A percentile compares a stretch with the other conserved stretches of the same genome.
Evolutionary conservation across 2,113 vertebrate species (phyloP).

Genomic region (Panthera tigris): DNA sequence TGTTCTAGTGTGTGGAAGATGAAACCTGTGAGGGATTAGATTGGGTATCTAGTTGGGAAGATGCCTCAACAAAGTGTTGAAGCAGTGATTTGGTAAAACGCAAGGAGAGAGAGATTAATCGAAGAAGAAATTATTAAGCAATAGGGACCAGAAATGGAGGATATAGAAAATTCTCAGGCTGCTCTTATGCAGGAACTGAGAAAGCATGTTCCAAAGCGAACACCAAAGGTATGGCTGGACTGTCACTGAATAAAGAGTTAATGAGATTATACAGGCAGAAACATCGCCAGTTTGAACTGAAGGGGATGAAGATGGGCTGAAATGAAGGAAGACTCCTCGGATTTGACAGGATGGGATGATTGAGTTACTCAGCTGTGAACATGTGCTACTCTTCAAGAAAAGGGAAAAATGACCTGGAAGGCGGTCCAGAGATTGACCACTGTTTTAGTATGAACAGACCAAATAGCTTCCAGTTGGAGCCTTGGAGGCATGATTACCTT

Average conservation of each 20-base stretch:
- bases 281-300: too few species aligned
- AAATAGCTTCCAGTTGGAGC: too few species aligned
- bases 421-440: too few species aligned
- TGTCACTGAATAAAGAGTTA: background rate
- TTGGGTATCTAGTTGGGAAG: background rate
- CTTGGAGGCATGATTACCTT: too few species aligned
- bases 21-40: background rate
- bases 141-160: background rate
- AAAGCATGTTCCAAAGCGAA: background rate
- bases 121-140: background rate
- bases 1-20: background rate
- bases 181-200: background rate
- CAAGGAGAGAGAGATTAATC: background rate
- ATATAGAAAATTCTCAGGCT: background rate
- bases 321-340: background rate
- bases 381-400: too few species aligned
- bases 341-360: too few species aligned
- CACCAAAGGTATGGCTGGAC: background rate
- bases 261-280: background rate
- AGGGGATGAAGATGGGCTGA: background rate
- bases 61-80: background rate
- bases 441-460: too few species aligned
- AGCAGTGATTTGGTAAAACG: background rate
- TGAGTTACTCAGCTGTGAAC: too few species aligned
- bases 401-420: too few species aligned